These are phyloP conservation scores for Elymnias hypermnestra DNA, from an alignment of 1,140 invertebrate genomes.

Conservation along the genomic window DNA sequence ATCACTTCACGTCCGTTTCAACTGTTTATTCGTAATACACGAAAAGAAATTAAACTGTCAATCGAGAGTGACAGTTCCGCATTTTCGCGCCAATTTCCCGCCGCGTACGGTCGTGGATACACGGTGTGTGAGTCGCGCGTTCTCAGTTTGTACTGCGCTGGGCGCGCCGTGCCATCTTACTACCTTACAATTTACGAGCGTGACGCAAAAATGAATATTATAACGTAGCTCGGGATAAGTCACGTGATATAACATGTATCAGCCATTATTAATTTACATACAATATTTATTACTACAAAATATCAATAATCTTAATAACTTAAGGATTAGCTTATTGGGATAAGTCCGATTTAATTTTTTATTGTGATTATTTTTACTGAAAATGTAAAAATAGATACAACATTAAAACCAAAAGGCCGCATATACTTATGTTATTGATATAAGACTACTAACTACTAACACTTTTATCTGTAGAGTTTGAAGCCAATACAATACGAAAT, in stretches of 20 bases:
- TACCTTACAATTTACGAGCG: constrained; percentile 63
- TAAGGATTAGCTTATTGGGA: too few relatives aligned
- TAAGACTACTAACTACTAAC: too few relatives aligned
- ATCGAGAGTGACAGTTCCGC: constrained; percentile 49
- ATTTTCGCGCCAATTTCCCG: constrained; percentile 72
- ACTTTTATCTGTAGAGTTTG: too few relatives aligned
- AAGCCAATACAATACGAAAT: too few relatives aligned
- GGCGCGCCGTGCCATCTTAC: constrained; percentile 44
- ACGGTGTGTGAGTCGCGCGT: constrained; percentile 50
- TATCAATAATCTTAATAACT: too few relatives aligned
- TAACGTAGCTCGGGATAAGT: constrained; percentile 28
- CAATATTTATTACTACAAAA: too few relatives aligned
- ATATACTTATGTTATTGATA: too few relatives aligned
- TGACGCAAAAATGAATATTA: constrained; percentile 57
- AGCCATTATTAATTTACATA: too few relatives aligned
- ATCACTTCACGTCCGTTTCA: constrained; percentile 51
- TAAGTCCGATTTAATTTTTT: too few relatives aligned
- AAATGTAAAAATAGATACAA: too few relatives aligned
- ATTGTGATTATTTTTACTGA: too few relatives aligned
- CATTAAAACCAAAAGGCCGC: too few relatives aligned
- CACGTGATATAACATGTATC: constrained; percentile 21
- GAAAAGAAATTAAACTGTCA: constrained; percentile 40
- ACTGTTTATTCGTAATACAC: constrained; percentile 18
- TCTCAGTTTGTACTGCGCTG: constrained; percentile 50
- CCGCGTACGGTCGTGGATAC: constrained; percentile 36